phyloP scores from a whole-genome alignment of 2,888 invertebrate species.

The Tromatobia lineatoria region DNA sequence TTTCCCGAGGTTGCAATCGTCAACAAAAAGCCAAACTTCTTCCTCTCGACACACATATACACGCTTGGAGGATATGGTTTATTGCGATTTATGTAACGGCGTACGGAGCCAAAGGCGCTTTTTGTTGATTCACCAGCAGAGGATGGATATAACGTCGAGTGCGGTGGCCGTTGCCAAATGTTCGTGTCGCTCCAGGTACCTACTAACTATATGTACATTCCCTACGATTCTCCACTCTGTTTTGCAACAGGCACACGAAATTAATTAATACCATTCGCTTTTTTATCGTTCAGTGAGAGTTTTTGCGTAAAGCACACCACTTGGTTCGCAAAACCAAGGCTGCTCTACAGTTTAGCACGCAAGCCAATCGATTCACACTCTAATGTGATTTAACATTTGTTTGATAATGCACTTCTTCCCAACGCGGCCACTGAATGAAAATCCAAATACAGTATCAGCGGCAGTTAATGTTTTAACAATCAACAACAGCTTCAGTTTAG shows the following conservation, averaged over 20 bases:
- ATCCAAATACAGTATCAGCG: background rate
- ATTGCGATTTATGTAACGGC: slow-evolving; percentile 72
- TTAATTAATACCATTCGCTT: slow-evolving; percentile 40
- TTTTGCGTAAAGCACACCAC: background rate
- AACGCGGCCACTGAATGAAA: background rate
- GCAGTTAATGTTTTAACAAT: background rate
- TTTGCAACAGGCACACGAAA: slow-evolving; percentile 45
- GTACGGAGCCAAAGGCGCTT: slow-evolving; percentile 65
- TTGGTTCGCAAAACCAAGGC: background rate
- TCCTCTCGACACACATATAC: background rate
- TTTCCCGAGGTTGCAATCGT: slow-evolving; percentile 10
- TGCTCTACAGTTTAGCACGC: slow-evolving; percentile 1
- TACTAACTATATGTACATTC: background rate
- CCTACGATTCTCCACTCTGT: slow-evolving; percentile 13
- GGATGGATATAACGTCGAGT: slow-evolving; percentile 57
- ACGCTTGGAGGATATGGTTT: slow-evolving; percentile 56
- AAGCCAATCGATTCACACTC: background rate
- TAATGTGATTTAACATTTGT: slow-evolving; percentile 5
- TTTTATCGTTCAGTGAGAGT: slow-evolving; percentile 21
- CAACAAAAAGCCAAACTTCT: slow-evolving; percentile 21
- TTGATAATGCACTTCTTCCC: background rate
- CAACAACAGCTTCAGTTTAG: background rate
- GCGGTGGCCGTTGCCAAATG: slow-evolving; percentile 75
- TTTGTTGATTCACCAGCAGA: slow-evolving; percentile 57
- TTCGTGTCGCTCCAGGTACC: slow-evolving; percentile 68